These are phyloP conservation scores for Distichodus sexfasciatus DNA, from an alignment of 2,797 vertebrate genomes.

Conservation along the genomic window DNA sequence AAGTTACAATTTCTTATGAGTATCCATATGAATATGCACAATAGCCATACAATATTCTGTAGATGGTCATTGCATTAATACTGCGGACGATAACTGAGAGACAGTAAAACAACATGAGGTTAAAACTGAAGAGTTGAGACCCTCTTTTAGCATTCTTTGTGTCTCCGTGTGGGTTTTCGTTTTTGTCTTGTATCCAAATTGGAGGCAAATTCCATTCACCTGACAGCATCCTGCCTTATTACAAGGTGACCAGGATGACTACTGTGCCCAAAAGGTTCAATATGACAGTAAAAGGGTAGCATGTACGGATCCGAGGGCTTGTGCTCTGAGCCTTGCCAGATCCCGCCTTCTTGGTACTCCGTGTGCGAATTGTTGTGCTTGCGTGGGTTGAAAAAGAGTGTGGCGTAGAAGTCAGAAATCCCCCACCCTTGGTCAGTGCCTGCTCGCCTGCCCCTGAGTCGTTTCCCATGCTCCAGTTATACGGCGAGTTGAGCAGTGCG, in stretches of 20 bases:
- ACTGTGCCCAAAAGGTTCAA: slow-evolving; percentile 46
- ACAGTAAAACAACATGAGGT: slow-evolving; percentile 45
- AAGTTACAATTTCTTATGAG: slow-evolving; percentile 1
- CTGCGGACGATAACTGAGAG: slow-evolving; percentile 27
- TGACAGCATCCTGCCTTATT: slow-evolving; percentile 1
- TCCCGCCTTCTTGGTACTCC: slow-evolving; percentile 55
- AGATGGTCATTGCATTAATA: slow-evolving; percentile 21
- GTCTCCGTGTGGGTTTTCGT: slow-evolving; percentile 21
- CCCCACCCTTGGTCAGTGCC: slow-evolving; percentile 27
- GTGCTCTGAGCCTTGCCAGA: slow-evolving; percentile 47
- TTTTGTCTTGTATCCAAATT: slow-evolving; percentile 31
- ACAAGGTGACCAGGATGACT: slow-evolving; percentile 38
- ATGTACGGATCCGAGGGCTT: slow-evolving; percentile 25
- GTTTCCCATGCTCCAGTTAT: slow-evolving; percentile 33
- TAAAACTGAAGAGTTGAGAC: slow-evolving; percentile 8
- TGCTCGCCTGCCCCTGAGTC: slow-evolving; percentile 36
- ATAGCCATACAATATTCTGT: slow-evolving; percentile 27
- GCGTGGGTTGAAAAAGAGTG: slow-evolving; percentile 49
- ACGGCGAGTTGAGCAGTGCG: slow-evolving; percentile 50
- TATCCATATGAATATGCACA: slow-evolving; percentile 27
- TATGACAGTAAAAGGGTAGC: slow-evolving; percentile 21
- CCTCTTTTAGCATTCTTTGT: slow-evolving; percentile 29
- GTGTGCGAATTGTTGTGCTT: slow-evolving; percentile 64
- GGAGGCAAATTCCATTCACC: neutral
- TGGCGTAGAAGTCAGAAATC: slow-evolving; percentile 48